Conservation (phyloP, 2,888 invertebrate species). For the Barypeithes pellucidus region DNA sequence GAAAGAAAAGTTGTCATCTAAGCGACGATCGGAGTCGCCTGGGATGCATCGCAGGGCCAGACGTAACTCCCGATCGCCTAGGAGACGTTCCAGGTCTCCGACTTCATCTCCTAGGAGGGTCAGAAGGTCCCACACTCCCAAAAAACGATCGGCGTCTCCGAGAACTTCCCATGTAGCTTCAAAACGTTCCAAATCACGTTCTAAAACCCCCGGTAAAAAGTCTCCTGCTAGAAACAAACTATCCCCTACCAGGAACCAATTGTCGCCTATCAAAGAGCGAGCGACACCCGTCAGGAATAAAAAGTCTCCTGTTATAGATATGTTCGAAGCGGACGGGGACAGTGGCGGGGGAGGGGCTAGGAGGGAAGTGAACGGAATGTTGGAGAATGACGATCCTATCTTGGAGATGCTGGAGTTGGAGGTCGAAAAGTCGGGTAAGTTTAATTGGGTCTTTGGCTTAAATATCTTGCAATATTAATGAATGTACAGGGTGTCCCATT, state of each 20-base stretch:
- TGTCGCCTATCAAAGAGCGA: constrained; percentile 16
- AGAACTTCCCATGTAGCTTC: constrained; percentile 4
- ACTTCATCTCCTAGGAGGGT: background rate
- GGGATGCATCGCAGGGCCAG: background rate
- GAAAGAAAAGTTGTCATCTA: background rate
- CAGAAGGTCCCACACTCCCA: constrained; percentile 26
- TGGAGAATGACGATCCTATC: constrained; percentile 65
- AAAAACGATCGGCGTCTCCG: constrained; percentile 19
- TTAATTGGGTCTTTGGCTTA: background rate
- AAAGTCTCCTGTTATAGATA: constrained; percentile 36
- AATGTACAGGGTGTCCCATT: too few relatives aligned
- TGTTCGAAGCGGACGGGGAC: constrained; percentile 42
- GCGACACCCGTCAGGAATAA: constrained; percentile 14
- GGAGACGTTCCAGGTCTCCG: constrained; percentile 6
- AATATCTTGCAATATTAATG: too few relatives aligned
- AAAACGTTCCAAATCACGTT: constrained; percentile 27
- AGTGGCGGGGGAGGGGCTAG: background rate
- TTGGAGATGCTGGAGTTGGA: constrained; percentile 75
- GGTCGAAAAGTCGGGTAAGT: constrained; percentile 63
- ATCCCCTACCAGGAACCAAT: background rate
- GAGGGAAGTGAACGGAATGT: constrained; percentile 30
- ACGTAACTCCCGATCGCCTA: constrained; percentile 9
- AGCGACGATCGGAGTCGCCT: constrained; percentile 10
- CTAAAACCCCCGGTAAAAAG: constrained; percentile 15
- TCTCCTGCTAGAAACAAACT: background rate